A percentile compares a stretch with the other conserved stretches of the same genome.
Evolutionary conservation across 2,888 invertebrate genomes (phyloP).

Genomic region (Amphimallon solstitiale): DNA sequence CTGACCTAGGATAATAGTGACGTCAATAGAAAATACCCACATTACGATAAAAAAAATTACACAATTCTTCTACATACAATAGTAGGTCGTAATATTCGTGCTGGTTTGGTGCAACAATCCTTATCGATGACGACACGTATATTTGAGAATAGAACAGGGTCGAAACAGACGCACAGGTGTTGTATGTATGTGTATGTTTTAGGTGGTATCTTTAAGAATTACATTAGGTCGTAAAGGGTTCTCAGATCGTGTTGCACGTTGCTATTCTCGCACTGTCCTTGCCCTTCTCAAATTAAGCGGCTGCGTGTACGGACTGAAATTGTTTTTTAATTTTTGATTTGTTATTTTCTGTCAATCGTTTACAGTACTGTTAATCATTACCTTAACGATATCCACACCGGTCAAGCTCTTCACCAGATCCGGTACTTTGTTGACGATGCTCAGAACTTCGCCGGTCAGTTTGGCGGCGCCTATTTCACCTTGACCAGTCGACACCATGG

Average conservation of each 20-base stretch:
- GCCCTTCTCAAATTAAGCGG: conserved; percentile 36
- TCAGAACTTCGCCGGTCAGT: conserved; percentile 92
- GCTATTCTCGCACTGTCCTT: conserved; percentile 1
- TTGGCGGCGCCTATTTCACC: conserved; percentile 95
- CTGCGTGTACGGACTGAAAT: conserved; percentile 50
- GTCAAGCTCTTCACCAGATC: conserved; percentile 91
- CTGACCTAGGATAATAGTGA: too few species aligned
- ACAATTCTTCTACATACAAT: neutral
- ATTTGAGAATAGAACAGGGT: too few species aligned
- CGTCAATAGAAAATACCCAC: too few species aligned
- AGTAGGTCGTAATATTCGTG: neutral
- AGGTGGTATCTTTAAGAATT: neutral
- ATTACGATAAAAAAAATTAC: too few species aligned
- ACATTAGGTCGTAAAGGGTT: neutral
- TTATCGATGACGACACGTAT: neutral
- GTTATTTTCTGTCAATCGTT: conserved; percentile 14
- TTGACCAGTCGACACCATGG: conserved; percentile 93
- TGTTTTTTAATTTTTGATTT: neutral
- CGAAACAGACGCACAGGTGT: too few species aligned
- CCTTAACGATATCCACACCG: conserved; percentile 93
- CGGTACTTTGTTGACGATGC: conserved; percentile 92
- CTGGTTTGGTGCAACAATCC: neutral
- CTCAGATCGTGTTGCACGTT: conserved; percentile 34
- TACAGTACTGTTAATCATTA: conserved; percentile 57
- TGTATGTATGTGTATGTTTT: neutral